These are phyloP conservation scores for Halcyon badia DNA, from an alignment of 2,797 vertebrate species.

Conservation along the genomic window DNA sequence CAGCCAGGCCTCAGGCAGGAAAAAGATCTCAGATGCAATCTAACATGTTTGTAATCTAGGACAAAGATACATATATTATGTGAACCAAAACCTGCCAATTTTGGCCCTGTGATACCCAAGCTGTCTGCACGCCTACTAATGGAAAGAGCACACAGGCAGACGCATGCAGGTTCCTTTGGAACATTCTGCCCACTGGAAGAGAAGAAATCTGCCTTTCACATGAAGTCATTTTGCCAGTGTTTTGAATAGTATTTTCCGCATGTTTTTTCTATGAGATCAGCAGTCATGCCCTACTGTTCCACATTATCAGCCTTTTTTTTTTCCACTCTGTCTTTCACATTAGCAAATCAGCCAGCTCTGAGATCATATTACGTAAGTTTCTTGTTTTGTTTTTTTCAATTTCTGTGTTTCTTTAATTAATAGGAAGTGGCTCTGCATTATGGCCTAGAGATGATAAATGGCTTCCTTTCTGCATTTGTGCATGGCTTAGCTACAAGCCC, in stretches of 20 bases:
- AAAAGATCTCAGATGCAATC: background rate
- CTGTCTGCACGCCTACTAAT: background rate
- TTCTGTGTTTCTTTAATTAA: conserved; percentile 59
- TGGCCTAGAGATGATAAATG: conserved; percentile 29
- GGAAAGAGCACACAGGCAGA: background rate
- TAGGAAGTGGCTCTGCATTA: conserved; percentile 43
- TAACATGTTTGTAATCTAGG: background rate
- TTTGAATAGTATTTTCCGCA: conserved; percentile 67
- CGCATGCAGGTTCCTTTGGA: background rate
- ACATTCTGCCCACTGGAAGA: conserved; percentile 41
- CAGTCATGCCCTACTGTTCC: conserved; percentile 68
- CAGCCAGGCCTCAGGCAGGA: fast-evolving
- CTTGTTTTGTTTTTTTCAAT: background rate
- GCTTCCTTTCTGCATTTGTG: conserved; percentile 39
- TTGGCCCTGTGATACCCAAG: background rate
- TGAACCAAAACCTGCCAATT: background rate
- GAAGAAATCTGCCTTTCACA: conserved; percentile 59
- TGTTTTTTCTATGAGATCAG: conserved; percentile 72
- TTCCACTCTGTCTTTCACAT: conserved; percentile 54
- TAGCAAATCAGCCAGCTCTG: conserved; percentile 51
- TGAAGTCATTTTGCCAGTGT: conserved; percentile 58
- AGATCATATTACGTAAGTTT: conserved; percentile 46
- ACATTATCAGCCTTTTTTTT: conserved; percentile 65
- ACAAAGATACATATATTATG: background rate
- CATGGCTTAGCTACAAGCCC: background rate